Evolutionary conservation across 2,888 invertebrate species (phyloP).

Genomic region (Amblyjoppa proteus): DNA sequence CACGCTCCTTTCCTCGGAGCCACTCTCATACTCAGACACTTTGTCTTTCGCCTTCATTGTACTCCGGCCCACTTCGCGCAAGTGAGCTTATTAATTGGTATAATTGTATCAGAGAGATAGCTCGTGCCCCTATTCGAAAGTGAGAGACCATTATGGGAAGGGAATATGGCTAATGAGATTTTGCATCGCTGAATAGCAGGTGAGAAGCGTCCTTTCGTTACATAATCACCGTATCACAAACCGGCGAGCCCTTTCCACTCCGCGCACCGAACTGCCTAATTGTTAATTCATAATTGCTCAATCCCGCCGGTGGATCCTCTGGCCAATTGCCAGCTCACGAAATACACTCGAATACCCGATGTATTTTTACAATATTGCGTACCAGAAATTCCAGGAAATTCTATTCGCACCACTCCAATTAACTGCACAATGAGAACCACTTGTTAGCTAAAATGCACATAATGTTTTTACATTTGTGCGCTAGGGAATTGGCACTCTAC

Average conservation of each 20-base stretch:
- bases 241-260: not conserved
- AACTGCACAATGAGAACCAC: not conserved
- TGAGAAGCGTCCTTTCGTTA: not conserved
- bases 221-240: conserved; percentile 5
- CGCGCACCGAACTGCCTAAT: not conserved
- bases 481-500: not conserved
- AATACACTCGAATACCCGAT: not conserved
- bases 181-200: not conserved
- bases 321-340: conserved; percentile 27
- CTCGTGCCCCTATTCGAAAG: not conserved
- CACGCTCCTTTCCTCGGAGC: conserved; percentile 9
- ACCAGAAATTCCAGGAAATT: not conserved
- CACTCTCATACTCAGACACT: not conserved
- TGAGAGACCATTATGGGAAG: not conserved
- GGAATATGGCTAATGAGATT: conserved; percentile 2
- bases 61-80: not conserved
- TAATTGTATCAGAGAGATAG: conserved; percentile 30
- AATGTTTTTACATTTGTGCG: not conserved
- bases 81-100: conserved; percentile 41
- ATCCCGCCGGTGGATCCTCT: not conserved
- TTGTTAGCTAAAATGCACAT: not conserved
- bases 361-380: not conserved
- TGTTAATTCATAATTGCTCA: conserved; percentile 35
- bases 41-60: not conserved
- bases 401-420: conserved; percentile 4